Conservation (phyloP, 64 coral and sea anemone genomes). For the Anthopleura sola region DNA sequence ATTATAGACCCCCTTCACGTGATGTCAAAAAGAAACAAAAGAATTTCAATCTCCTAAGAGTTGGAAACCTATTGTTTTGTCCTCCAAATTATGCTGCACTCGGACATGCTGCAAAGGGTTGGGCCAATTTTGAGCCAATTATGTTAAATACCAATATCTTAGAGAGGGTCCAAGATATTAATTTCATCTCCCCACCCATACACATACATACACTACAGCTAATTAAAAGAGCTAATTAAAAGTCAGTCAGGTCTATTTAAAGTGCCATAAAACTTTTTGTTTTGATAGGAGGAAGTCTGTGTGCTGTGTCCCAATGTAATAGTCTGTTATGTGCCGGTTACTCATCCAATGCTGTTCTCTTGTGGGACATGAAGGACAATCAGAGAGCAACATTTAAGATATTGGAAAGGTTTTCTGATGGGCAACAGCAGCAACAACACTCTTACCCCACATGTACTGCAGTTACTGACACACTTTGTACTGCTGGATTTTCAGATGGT, state of each 20-base stretch:
- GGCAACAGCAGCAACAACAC: conserved; percentile 33
- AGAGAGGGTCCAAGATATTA: too few relatives aligned
- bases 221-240: too few relatives aligned
- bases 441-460: conserved; percentile 42
- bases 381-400: conserved; percentile 43
- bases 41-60: too few relatives aligned
- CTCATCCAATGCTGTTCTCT: conserved; percentile 58
- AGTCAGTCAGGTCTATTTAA: too few relatives aligned
- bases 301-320: conserved; percentile 50
- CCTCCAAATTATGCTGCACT: too few relatives aligned
- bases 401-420: conserved; percentile 27
- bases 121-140: too few relatives aligned
- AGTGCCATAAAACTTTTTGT: background rate
- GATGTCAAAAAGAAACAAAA: too few relatives aligned
- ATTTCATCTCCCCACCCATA: background rate
- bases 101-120: too few relatives aligned
- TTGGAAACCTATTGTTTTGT: too few relatives aligned
- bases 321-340: conserved; percentile 76
- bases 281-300: conserved; percentile 67
- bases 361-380: conserved; percentile 62
- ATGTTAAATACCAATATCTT: too few relatives aligned
- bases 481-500: conserved; percentile 91
- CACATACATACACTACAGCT: too few relatives aligned
- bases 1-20: too few relatives aligned
- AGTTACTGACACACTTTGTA: conserved; percentile 48